These are phyloP conservation scores for Hermaeophaga mercurialis DNA, from an alignment of 2,888 invertebrate species.

Conservation along the genomic window DNA sequence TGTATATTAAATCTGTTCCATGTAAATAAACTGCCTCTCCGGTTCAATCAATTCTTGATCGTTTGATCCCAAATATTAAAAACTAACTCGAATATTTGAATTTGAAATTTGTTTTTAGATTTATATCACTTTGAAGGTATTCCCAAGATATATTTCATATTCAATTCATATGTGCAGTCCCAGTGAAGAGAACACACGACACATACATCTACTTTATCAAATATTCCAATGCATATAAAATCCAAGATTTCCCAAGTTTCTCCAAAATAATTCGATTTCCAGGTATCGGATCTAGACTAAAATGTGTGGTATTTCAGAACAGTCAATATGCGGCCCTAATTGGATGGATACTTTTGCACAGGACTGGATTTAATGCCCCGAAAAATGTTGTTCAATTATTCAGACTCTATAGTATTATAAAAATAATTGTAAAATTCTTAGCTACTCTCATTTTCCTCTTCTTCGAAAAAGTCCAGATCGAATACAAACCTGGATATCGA, in stretches of 20 bases:
- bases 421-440: no score
- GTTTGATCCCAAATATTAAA: not conserved
- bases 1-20: no score
- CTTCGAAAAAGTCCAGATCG: no score
- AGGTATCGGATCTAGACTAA: constrained; percentile 24
- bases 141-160: constrained; percentile 13
- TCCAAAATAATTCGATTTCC: constrained; percentile 30
- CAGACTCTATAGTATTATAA: no score
- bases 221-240: constrained; percentile 26
- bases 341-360: constrained; percentile 21
- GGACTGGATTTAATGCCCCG: no score
- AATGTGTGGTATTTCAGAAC: constrained; percentile 11
- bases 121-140: constrained; percentile 5
- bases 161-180: constrained; percentile 13
- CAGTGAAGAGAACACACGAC: constrained; percentile 5
- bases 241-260: constrained; percentile 27
- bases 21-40: no score
- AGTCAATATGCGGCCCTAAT: constrained; percentile 29
- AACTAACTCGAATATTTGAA: not conserved
- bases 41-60: no score
- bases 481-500: no score
- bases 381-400: no score
- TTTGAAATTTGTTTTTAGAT: constrained; percentile 2
- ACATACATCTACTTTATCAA: constrained; percentile 21
- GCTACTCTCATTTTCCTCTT: no score